phyloP scores from a whole-genome alignment of 2,797 vertebrate species.

The Hipposideros larvatus region DNA sequence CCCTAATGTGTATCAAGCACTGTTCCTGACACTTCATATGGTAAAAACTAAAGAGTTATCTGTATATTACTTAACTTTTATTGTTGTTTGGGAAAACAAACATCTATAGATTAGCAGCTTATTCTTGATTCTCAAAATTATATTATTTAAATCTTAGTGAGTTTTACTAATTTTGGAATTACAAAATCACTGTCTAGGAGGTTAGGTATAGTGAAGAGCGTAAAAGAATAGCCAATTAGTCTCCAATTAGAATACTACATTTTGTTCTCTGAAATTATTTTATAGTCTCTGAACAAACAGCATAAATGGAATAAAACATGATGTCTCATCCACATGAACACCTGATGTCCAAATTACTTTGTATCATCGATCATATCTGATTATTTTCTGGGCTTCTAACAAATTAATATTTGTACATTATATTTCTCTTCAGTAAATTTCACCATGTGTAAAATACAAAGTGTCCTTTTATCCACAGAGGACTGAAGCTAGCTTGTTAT shows the following conservation, averaged over 20 bases:
- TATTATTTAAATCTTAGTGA: neutral
- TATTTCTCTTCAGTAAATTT: neutral
- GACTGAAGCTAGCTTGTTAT: neutral
- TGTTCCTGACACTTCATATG: neutral
- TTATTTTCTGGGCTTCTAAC: conserved; percentile 22
- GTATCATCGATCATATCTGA: neutral
- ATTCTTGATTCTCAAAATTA: neutral
- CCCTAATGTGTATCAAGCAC: neutral
- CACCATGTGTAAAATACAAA: conserved; percentile 30
- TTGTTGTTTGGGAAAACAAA: neutral
- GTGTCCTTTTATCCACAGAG: neutral
- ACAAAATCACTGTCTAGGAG: neutral
- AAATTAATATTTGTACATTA: conserved; percentile 31
- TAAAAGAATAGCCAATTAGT: neutral
- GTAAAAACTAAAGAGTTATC: neutral
- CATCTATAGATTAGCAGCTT: neutral
- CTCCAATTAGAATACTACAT: conserved; percentile 38
- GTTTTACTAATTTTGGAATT: neutral
- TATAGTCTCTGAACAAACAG: conserved; percentile 18
- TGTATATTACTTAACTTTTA: neutral
- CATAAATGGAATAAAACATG: conserved; percentile 39
- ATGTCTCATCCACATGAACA: neutral
- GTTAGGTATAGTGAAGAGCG: neutral
- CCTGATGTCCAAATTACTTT: conserved; percentile 6
- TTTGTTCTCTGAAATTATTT: conserved; percentile 57